Percentiles rank a stretch among this genome's conserved stretches.
Evolutionary conservation across 53 echinoderm and acorn worm species (phyloP).

Genomic region (Arbacia lixula): DNA sequence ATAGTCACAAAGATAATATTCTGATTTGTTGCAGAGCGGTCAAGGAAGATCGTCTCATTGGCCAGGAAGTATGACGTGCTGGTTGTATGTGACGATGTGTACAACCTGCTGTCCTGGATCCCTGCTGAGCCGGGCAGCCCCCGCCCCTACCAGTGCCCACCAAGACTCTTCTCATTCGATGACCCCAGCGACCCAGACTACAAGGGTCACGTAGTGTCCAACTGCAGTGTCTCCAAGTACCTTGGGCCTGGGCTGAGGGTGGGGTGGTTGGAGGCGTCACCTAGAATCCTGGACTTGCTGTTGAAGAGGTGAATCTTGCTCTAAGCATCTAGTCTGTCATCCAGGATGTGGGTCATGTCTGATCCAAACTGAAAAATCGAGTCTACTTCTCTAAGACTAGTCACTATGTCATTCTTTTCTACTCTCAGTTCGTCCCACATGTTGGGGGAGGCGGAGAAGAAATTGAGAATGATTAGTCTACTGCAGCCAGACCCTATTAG

Average conservation of each 20-base stretch:
- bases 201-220: slow-evolving; percentile 87
- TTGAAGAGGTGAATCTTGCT: not conserved
- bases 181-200: slow-evolving; percentile 77
- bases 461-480: too few relatives aligned
- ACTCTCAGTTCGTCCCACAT: too few relatives aligned
- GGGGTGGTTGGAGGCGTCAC: slow-evolving; percentile 88
- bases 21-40: not conserved
- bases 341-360: too few relatives aligned
- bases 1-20: not conserved
- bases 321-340: too few relatives aligned
- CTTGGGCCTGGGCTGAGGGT: slow-evolving; percentile 87
- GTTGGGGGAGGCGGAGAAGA: too few relatives aligned
- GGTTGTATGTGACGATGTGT: slow-evolving; percentile 85
- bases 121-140: slow-evolving; percentile 32
- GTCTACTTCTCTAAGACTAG: too few relatives aligned
- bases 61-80: slow-evolving; percentile 83
- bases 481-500: too few relatives aligned
- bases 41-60: slow-evolving; percentile 58
- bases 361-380: too few relatives aligned
- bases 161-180: slow-evolving; percentile 79
- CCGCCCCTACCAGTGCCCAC: slow-evolving; percentile 46
- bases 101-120: slow-evolving; percentile 71
- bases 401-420: too few relatives aligned
- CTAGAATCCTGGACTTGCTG: slow-evolving; percentile 53
- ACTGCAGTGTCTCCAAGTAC: slow-evolving; percentile 88